Conservation (phyloP, 2,113 vertebrate genomes). For the Coracopsis vasa region DNA sequence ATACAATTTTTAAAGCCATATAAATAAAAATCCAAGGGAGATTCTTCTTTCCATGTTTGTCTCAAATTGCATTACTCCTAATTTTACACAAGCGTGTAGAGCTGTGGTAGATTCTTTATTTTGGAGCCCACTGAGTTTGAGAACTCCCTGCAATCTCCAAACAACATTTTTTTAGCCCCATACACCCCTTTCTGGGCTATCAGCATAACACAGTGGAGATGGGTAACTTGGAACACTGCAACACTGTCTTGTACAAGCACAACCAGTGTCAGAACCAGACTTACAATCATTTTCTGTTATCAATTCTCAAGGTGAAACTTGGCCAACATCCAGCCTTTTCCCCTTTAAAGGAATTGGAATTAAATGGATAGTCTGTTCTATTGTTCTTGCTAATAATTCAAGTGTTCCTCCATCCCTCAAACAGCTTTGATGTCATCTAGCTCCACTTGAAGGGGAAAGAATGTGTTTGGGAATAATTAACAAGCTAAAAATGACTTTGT, state of each 20-base stretch:
- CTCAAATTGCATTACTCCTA: neutral
- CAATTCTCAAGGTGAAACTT: neutral
- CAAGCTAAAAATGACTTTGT: conserved; percentile 66
- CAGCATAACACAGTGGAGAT: neutral
- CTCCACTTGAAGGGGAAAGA: conserved; percentile 59
- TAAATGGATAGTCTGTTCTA: conserved; percentile 22
- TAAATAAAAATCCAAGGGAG: neutral
- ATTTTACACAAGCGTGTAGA: neutral
- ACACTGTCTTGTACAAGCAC: neutral
- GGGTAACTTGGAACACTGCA: neutral
- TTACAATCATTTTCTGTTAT: neutral
- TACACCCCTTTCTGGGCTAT: neutral
- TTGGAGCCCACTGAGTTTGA: neutral
- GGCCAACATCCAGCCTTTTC: neutral
- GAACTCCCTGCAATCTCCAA: neutral
- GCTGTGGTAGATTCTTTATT: neutral
- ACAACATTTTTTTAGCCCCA: neutral
- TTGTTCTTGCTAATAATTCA: conserved; percentile 59
- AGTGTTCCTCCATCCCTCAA: conserved; percentile 53
- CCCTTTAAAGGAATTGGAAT: conserved; percentile 35
- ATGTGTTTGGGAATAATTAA: conserved; percentile 68
- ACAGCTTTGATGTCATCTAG: conserved; percentile 62
- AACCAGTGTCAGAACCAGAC: neutral
- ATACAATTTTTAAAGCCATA: too few relatives aligned
- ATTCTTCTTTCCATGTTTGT: neutral